Conservation (phyloP, 2,113 vertebrate genomes). For the Dolichotis patagonum region DNA sequence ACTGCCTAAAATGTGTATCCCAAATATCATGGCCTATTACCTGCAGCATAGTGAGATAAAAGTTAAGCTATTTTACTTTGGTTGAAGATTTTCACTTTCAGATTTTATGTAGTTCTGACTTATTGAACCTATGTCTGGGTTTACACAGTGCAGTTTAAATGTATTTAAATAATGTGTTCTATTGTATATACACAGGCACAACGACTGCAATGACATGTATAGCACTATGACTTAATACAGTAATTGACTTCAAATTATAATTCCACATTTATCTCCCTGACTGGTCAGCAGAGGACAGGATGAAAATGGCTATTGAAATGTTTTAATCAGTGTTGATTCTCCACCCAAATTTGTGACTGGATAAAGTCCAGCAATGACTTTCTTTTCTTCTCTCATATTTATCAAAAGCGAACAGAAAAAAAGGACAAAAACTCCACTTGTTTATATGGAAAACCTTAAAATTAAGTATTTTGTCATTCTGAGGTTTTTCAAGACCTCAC, state of each 20-base stretch:
- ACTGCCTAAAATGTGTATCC: neutral
- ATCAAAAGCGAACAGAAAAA: slow-evolving; percentile 34
- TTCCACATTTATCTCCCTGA: neutral
- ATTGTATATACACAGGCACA: neutral
- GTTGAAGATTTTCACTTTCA: neutral
- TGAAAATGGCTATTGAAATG: neutral
- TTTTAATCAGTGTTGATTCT: slow-evolving; percentile 52
- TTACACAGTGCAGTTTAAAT: slow-evolving; percentile 7
- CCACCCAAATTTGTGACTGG: slow-evolving; percentile 38
- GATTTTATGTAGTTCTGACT: slow-evolving; percentile 29
- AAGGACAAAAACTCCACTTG: neutral
- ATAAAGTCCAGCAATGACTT: slow-evolving; percentile 44
- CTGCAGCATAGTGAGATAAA: neutral
- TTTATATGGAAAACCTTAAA: slow-evolving; percentile 47
- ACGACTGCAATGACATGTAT: neutral
- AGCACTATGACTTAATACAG: slow-evolving; percentile 18
- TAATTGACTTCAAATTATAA: slow-evolving; percentile 3
- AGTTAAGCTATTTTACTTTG: neutral
- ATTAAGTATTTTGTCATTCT: slow-evolving; percentile 64
- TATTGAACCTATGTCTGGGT: neutral
- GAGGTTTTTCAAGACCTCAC: slow-evolving; percentile 44
- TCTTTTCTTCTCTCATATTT: slow-evolving; percentile 34
- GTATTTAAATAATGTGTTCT: slow-evolving; percentile 48
- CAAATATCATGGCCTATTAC: neutral
- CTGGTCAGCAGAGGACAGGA: slow-evolving; percentile 1